Evolutionary conservation across 2,797 vertebrate genomes (phyloP), one percentile per base, ranked within the genome.

Genomic region (Acrossocheilus fasciatus): DNA sequence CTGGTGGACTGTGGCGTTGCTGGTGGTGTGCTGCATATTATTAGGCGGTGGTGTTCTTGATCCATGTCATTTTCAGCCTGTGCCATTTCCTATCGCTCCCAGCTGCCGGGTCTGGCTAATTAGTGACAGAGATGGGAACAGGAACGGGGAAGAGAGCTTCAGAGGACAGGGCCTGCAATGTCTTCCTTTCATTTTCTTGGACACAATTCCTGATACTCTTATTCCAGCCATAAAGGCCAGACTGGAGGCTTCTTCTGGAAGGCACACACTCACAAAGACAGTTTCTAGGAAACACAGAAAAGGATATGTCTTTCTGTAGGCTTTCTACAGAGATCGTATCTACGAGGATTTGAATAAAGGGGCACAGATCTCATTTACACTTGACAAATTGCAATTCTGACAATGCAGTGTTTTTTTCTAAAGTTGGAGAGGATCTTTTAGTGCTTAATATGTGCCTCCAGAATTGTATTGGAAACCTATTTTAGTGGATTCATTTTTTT

Each of bases 91-190:
- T 89, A 88, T 89, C 83, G 87, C 87, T 82, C 91, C 86, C 26
- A 88, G 87, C 88, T 91, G 87, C 75, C 57, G 80, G 85, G 88
- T 83, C 85, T 81, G 64, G 79, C 88, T 90, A 90, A 92, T 92
- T 90, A 92, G 86, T 81, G 57, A 72, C 86, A 83, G 82, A 80
- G 84, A 85, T 88, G 66, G 84, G 52, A 85, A 85, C 45, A 79
- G 52, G 66, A 85, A 62, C 72, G 20, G 86, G 78, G 87, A 88
- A 70, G 69, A 68, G 86, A 86, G 88, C 74, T 86, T 80, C 52
- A 88, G 82, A 76, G 70, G 50, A 81, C 72, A 72, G 79, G 84
- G 74, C 47, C 52, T 66, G 47, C 72, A 54, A 83, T 54, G 43
- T 83, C 76, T 57, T 87, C 64, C 77, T 78, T 15, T 79, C 30